phyloP scores from a whole-genome alignment of 1,140 invertebrate genomes.

The Pseudachorutes palmiensis region DNA sequence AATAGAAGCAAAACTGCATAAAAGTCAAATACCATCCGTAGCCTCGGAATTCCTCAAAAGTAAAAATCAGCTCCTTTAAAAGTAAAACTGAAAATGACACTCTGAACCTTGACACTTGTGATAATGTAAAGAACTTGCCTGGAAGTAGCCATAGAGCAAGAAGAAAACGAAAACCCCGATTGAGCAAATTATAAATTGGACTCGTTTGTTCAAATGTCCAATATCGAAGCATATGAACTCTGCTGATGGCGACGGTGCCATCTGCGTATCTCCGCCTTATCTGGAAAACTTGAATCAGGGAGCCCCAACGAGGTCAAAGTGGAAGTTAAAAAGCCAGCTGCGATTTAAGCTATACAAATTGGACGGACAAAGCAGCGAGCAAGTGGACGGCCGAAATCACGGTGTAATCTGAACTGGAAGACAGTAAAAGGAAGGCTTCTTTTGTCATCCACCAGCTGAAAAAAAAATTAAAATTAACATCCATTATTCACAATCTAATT shows the following conservation, averaged over 20 bases:
- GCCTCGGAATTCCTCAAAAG: slow-evolving; percentile 73
- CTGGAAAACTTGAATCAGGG: no score
- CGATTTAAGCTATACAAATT: no score
- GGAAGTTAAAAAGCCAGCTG: no score
- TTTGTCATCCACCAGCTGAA: no score
- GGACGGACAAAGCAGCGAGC: no score
- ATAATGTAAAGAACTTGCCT: slow-evolving; percentile 46
- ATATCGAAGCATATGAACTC: slow-evolving; percentile 68
- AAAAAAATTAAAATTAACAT: no score
- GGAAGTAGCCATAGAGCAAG: slow-evolving; percentile 82
- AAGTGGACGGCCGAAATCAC: no score
- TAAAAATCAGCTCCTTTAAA: slow-evolving; percentile 80
- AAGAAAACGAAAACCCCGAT: slow-evolving; percentile 77
- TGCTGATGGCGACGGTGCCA: slow-evolving; percentile 38
- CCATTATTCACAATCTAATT: no score
- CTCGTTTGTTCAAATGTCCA: slow-evolving; percentile 52
- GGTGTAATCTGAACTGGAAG: no score
- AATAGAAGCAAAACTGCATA: slow-evolving; percentile 82
- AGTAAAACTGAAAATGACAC: slow-evolving; percentile 31
- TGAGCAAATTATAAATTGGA: slow-evolving; percentile 69
- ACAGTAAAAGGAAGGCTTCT: no score
- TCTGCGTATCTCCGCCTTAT: background rate
- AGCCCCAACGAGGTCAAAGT: no score
- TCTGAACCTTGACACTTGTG: background rate
- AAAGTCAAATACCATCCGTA: slow-evolving; percentile 89